Evolutionary conservation across 2,113 vertebrate species (phyloP), one percentile per base, ranked within the genome.

Genomic region (Chaetops frenatus): DNA sequence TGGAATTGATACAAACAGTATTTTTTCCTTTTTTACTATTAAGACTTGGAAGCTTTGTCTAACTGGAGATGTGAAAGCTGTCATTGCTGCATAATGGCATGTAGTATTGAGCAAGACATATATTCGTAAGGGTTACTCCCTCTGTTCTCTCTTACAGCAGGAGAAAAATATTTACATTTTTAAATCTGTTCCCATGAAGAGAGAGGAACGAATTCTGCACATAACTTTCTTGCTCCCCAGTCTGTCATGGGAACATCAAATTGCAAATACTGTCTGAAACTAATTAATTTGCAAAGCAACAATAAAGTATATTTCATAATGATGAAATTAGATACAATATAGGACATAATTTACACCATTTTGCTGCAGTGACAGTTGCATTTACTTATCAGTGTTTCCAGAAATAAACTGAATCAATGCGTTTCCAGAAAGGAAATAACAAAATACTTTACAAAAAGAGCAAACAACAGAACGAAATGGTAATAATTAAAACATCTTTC

Each of bases 141-240:
- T 79, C 82, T 80, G 19, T 18, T 61, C 22, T 91, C 31, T 83
- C 42, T 62, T 77, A 61, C 1, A 53, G 28, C 4, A 18, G 24
- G 17, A 85, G 35, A 86, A 92, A 91, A 90, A 84, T 65, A 89
- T 77, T 87, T 78, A 81, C 47, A 29, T 87, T 92, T 87, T 92
- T 18, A 66, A 62, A 90, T 71, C 21, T 33, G n/a, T 62, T 95
- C 65, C 78, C 65, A 74, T 29, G 28, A 78, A 87, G 60, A 69
- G 35, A 67, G 11, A 48, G 24, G 31, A 91, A 81, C 28, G 58
- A 72, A 44, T 61, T 86, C 62, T 58, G 50, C 35, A 45, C 5
- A 6, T 21, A 64, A 50, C 28, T 22, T 79, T 27, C 36, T 70
- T 88, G 74, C 9, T 80, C 12, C 60, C 16, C 42, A 66, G 47